Base-by-base conservation (phyloP, 2,888 invertebrate species). In the Euplexia lucipara region DNA sequence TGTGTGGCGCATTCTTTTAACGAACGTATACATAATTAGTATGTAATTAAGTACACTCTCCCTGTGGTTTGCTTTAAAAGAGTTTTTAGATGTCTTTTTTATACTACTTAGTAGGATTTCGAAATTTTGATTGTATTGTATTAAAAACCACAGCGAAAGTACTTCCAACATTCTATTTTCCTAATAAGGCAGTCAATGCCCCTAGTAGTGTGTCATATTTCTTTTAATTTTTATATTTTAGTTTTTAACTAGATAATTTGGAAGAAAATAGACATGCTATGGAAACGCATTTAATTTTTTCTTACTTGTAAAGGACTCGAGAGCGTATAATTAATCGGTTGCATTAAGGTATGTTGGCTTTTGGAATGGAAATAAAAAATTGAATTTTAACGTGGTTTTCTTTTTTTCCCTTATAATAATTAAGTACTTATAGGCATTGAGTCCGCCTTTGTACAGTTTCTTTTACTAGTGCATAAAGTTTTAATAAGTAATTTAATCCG, bases 181-280 rank as follows among this genome's bases (percentile, higher is more conserved):
- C 85, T 84, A 79, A 85, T 82, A 88, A 84, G 88, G 88, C 90
- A 87, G 83, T 82, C 64, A 67, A 76, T 86, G 91, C 88, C 90
- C 70, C 79, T 84, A 85, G 76, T 92, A 91, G 93, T 92, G 94
- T 94, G 95, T 95, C 95, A 94, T 95, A 95, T 93, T 92, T 91
- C 92, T 90, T 91, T 90, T 88, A 90, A 88, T 88, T 88, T 86
- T 90, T 86, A 86, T 86, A 88, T 82, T 87, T 87, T 90, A 91
- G 86, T 86, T 83, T 53, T 86, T 85, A 87, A 82, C 81, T 81
- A 85, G 83, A 86, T 82, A 85, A 88, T 88, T n/a, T 90, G 83
- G 88, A 90, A 87, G 89, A 89, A 88, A 86, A 90, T 84, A 85
- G 88, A 90, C 90, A 92, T 93, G 88, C 91, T 92, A 87, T 83